These are phyloP conservation scores for Mola mola DNA, from an alignment of 2,113 vertebrate species.

Conservation along the genomic window DNA sequence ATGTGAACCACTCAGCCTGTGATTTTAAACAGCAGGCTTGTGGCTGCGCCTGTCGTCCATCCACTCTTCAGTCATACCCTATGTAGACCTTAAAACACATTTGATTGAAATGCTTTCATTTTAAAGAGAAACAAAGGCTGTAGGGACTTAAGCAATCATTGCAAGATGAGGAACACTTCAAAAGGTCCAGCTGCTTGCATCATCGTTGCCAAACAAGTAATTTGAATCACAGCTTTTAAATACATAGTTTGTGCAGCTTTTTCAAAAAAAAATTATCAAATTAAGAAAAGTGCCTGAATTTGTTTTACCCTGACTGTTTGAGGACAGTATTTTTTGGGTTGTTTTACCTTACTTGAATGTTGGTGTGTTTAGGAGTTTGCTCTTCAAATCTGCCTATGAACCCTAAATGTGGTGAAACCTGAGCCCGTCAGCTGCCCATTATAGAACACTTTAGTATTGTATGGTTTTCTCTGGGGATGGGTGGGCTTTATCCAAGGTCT, in stretches of 20 bases:
- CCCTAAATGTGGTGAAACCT: conserved; percentile 70
- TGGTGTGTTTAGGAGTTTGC: conserved; percentile 87
- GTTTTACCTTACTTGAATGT: conserved; percentile 98
- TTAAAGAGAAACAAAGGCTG: conserved; percentile 61
- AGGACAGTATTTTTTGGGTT: conserved; percentile 83
- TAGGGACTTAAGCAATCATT: conserved; percentile 71
- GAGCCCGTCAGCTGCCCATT: conserved; percentile 65
- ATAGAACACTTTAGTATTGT: conserved; percentile 57
- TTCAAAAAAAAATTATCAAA: conserved; percentile 86
- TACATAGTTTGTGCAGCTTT: conserved; percentile 76
- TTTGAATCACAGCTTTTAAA: conserved; percentile 77
- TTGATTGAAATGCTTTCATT: conserved; percentile 70
- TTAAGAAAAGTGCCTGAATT: conserved; percentile 99
- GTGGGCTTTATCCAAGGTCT: conserved; percentile 46
- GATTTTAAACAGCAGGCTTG: conserved; percentile 59
- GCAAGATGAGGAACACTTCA: conserved; percentile 59
- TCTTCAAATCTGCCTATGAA: conserved; percentile 86
- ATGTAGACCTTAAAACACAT: conserved; percentile 61
- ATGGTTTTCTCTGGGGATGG: neutral
- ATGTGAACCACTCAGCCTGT: conserved; percentile 68
- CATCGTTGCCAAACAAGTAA: conserved; percentile 85
- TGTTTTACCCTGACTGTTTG: conserved; percentile 90
- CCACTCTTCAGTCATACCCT: conserved; percentile 42
- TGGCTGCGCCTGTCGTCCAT: conserved; percentile 45
- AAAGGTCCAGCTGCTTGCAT: conserved; percentile 68